Evolutionary conservation across 2,113 vertebrate genomes (phyloP).

Genomic region (Toxostoma redivivum): DNA sequence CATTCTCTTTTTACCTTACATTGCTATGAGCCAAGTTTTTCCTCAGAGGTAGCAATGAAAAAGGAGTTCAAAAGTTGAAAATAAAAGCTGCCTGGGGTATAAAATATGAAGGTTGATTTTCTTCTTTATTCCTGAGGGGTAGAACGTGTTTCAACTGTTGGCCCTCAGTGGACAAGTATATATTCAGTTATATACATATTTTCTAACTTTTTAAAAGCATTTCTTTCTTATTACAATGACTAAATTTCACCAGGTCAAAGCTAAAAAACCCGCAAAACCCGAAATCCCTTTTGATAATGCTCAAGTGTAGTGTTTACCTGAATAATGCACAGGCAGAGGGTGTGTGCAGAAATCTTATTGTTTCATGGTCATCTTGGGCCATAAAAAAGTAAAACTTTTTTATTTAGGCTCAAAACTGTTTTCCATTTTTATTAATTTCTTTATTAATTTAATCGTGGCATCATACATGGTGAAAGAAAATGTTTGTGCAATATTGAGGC

Average conservation of each 20-base stretch:
- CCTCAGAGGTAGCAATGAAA: not conserved
- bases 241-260: not conserved
- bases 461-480: not conserved
- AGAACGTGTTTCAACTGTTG: not conserved
- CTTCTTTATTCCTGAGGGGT: not conserved
- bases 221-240: not conserved
- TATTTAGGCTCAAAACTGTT: not conserved
- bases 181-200: not conserved
- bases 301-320: not conserved
- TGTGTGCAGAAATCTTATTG: not conserved
- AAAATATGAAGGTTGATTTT: not conserved
- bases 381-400: not conserved
- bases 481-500: not conserved
- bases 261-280: not conserved
- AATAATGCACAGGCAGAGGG: not conserved
- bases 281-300: not conserved
- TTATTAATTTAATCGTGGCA: not conserved
- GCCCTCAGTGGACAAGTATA: not conserved
- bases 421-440: not conserved
- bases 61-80: not conserved
- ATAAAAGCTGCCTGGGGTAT: not conserved
- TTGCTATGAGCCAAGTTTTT: not conserved
- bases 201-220: not conserved
- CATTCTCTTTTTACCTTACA: not conserved
- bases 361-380: not conserved